Evolutionary conservation across 1,140 invertebrate species (phyloP).

Genomic region (Parasteatoda tepidariorum): DNA sequence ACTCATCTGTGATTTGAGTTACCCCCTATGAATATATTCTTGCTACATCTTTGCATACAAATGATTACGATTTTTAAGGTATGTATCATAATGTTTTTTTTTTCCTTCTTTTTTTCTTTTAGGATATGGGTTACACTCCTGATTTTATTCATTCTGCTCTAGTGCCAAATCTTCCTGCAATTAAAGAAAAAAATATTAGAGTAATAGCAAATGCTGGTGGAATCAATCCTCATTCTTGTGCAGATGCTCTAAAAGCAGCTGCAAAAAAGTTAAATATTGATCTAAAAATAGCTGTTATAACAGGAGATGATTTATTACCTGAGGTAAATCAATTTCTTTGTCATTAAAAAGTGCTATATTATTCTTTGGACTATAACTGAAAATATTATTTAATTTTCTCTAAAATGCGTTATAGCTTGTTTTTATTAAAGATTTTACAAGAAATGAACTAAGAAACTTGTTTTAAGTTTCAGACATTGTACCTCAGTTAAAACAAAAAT

Average conservation of each 20-base stretch:
- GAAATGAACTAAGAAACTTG: no score
- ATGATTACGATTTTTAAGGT: no score
- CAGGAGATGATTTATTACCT: slow-evolving; percentile 70
- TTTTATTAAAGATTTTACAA: no score
- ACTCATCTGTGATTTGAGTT: no score
- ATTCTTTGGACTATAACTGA: no score
- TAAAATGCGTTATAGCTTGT: no score
- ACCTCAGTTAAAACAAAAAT: no score
- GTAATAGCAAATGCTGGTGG: slow-evolving; percentile 73
- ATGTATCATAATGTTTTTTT: no score
- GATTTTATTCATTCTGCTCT: slow-evolving; percentile 71
- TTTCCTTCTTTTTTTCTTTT: slow-evolving; percentile 49
- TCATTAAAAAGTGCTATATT: neutral
- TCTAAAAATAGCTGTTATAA: slow-evolving; percentile 70
- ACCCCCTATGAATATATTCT: no score
- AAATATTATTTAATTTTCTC: no score
- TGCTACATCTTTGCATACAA: no score
- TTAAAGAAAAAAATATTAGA: slow-evolving; percentile 71
- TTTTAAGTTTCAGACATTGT: no score
- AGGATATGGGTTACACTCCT: slow-evolving; percentile 71
- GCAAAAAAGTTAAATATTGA: slow-evolving; percentile 68
- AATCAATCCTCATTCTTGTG: slow-evolving; percentile 72
- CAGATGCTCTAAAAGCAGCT: slow-evolving; percentile 67
- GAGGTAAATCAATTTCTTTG: slow-evolving; percentile 61
- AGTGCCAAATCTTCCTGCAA: slow-evolving; percentile 70